These are phyloP conservation scores for Notolabrus celidotus DNA, from an alignment of 2,797 vertebrate genomes.

Conservation along the genomic window DNA sequence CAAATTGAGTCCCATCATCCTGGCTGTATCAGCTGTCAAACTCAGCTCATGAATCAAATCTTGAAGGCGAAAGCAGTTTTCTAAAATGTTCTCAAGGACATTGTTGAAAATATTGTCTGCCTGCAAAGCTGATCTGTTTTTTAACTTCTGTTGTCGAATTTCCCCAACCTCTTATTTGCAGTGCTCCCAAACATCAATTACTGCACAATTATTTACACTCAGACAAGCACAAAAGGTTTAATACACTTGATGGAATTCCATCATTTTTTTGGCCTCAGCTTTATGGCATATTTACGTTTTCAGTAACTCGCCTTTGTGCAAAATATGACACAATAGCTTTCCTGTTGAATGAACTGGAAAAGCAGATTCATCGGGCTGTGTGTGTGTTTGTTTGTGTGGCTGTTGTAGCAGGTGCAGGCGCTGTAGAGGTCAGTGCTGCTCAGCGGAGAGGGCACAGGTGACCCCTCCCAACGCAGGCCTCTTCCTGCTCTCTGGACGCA, in stretches of 20 bases:
- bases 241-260: conserved; percentile 19
- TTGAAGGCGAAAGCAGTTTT: neutral
- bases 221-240: conserved; percentile 6
- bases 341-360: conserved; percentile 41
- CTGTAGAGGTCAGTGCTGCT: conserved; percentile 65
- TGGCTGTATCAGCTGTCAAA: neutral
- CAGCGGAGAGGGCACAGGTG: conserved; percentile 54
- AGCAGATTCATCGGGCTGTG: conserved; percentile 5
- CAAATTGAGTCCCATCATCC: neutral
- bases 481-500: conserved; percentile 51
- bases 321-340: conserved; percentile 23
- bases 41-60: conserved; percentile 5
- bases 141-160: neutral
- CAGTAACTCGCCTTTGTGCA: conserved; percentile 16
- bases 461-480: conserved; percentile 26
- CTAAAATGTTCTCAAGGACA: neutral
- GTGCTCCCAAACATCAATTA: conserved; percentile 32
- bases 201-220: conserved; percentile 13
- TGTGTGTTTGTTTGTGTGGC: conserved; percentile 7
- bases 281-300: conserved; percentile 8
- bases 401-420: conserved; percentile 61
- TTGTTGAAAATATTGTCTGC: neutral
- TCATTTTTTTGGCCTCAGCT: neutral
- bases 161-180: conserved; percentile 5
- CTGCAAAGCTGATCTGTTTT: conserved; percentile 33